These are phyloP conservation scores for Oncorhynchus mykiss DNA, from an alignment of 2,113 vertebrate species.

Conservation along the genomic window DNA sequence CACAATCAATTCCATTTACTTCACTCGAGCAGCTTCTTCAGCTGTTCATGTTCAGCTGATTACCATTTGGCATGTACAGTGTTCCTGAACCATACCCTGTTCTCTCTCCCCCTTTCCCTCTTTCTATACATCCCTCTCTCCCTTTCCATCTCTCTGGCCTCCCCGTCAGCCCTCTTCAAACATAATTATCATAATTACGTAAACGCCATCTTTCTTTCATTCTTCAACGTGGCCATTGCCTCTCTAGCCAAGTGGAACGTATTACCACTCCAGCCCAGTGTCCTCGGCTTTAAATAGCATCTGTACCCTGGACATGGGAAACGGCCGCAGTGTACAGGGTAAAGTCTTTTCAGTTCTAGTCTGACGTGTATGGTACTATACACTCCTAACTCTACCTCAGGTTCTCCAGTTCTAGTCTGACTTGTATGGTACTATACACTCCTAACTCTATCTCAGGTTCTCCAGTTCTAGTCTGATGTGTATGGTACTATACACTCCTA, in stretches of 20 bases:
- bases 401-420: too few relatives aligned
- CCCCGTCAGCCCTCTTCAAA: slow-evolving; percentile 43
- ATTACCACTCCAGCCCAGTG: neutral
- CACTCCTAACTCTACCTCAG: too few relatives aligned
- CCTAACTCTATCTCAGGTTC: too few relatives aligned
- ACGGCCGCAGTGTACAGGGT: neutral
- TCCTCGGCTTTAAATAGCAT: neutral
- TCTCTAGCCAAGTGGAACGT: slow-evolving; percentile 31
- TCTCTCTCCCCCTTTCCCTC: neutral
- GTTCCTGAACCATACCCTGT: too few relatives aligned
- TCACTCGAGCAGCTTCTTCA: too few relatives aligned
- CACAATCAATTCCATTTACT: too few relatives aligned
- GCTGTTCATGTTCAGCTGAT: too few relatives aligned
- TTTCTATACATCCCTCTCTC: neutral
- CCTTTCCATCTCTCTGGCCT: slow-evolving; percentile 8
- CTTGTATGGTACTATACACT: too few relatives aligned
- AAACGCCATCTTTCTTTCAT: slow-evolving; percentile 44
- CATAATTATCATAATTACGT: slow-evolving; percentile 63
- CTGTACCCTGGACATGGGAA: neutral
- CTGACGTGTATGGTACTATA: neutral
- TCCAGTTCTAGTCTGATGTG: too few relatives aligned
- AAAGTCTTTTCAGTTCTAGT: neutral
- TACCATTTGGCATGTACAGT: too few relatives aligned
- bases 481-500: too few relatives aligned
- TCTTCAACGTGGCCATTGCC: slow-evolving; percentile 39